A percentile compares a stretch with the other conserved stretches of the same genome.
phyloP scores from a whole-genome alignment of 2,888 invertebrate species.

The Torymus tubicola region DNA sequence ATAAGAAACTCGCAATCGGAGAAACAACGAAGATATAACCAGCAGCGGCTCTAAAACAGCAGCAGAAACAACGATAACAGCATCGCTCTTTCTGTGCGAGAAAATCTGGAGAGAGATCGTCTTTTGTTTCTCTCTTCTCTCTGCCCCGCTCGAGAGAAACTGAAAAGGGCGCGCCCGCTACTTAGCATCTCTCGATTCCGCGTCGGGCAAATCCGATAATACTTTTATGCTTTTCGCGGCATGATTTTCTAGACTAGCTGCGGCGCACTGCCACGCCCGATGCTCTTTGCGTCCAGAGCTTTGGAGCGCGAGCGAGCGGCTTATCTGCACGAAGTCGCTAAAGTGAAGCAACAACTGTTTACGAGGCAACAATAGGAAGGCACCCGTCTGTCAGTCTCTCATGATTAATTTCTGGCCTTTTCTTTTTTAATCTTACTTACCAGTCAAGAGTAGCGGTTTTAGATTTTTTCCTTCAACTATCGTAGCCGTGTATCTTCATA shows the following conservation, averaged over 20 bases:
- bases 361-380: no score
- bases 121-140: neutral
- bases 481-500: no score
- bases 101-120: slow-evolving; percentile 24
- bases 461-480: no score
- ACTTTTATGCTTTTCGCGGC: slow-evolving; percentile 49
- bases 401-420: no score
- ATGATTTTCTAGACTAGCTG: slow-evolving; percentile 36
- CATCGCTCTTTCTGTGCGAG: neutral
- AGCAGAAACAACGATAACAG: slow-evolving; percentile 28
- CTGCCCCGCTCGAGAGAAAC: neutral
- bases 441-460: no score
- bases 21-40: slow-evolving; percentile 7
- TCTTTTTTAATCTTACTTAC: no score
- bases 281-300: no score
- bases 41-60: slow-evolving; percentile 34
- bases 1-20: neutral
- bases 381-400: no score
- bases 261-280: slow-evolving; percentile 25
- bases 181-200: slow-evolving; percentile 27
- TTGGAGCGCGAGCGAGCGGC: no score
- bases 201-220: slow-evolving; percentile 52
- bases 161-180: slow-evolving; percentile 15
- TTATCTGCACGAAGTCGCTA: no score
- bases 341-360: no score